Conservation (phyloP, 2,797 vertebrate genomes). For the Toxotes lorentzi region DNA sequence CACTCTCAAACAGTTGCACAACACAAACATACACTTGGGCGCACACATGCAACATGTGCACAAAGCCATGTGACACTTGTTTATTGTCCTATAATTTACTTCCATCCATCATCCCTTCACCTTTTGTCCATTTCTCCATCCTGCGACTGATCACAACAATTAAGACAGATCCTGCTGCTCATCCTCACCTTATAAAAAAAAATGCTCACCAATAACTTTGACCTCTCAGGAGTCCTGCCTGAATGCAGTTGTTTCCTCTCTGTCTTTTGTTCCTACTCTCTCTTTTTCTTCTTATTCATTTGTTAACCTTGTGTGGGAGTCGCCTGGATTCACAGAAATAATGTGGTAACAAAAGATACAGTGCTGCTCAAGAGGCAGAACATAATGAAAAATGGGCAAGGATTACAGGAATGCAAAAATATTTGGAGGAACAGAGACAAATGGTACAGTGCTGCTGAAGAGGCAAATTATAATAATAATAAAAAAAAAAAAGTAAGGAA, state of each 20-base stretch:
- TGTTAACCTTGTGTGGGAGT: slow-evolving; percentile 4
- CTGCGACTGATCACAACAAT: background rate
- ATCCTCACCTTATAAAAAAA: slow-evolving; percentile 30
- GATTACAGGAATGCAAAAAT: background rate
- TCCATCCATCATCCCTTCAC: slow-evolving; percentile 45
- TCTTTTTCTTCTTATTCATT: background rate
- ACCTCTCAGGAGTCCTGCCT: background rate
- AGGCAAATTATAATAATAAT: background rate
- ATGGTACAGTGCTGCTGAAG: background rate
- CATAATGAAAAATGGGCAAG: background rate
- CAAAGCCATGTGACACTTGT: slow-evolving; percentile 31
- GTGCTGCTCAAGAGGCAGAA: background rate
- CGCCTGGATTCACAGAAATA: background rate
- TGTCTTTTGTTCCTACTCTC: background rate
- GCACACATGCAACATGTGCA: slow-evolving; percentile 1
- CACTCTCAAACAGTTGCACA: background rate
- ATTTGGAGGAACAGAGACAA: background rate
- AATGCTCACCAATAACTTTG: background rate
- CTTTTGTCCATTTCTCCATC: slow-evolving; percentile 29
- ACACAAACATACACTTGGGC: background rate
- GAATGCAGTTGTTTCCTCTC: background rate
- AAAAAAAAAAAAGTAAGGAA: background rate
- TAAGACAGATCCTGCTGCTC: slow-evolving; percentile 37
- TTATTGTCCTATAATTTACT: slow-evolving; percentile 19
- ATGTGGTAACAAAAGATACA: background rate